These are phyloP conservation scores for Chirona hameri DNA, from an alignment of 2,888 invertebrate genomes.

Conservation along the genomic window DNA sequence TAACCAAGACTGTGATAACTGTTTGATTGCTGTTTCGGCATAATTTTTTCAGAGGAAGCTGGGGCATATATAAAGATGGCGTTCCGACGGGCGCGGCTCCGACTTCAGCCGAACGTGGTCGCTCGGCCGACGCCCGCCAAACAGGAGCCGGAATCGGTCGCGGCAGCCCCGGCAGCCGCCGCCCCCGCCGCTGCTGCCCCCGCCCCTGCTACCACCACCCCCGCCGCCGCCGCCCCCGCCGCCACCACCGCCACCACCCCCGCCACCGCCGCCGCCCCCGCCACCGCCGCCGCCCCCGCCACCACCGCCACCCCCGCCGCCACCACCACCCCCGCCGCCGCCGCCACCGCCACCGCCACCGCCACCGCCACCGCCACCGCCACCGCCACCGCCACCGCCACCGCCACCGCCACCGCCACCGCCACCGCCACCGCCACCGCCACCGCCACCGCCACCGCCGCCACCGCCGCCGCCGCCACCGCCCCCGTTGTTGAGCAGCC, in stretches of 20 bases:
- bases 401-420: slow-evolving; percentile 31
- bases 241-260: neutral
- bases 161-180: slow-evolving; percentile 42
- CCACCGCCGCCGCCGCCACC: no score
- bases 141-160: slow-evolving; percentile 44
- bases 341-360: no score
- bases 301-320: neutral
- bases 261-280: slow-evolving; percentile 2
- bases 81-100: slow-evolving; percentile 45
- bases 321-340: slow-evolving; percentile 38
- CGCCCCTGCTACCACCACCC: slow-evolving; percentile 30
- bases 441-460: no score
- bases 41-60: no score
- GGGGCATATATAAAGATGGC: no score
- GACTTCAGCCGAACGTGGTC: slow-evolving; percentile 48
- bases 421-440: slow-evolving; percentile 44
- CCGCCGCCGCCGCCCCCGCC: neutral
- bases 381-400: no score
- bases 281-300: slow-evolving; percentile 38
- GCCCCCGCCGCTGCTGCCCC: slow-evolving; percentile 12
- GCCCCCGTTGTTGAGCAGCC: slow-evolving; percentile 10
- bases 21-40: no score
- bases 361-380: neutral
- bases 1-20: no score
- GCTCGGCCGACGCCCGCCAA: slow-evolving; percentile 46